Conservation (phyloP, 2,888 invertebrate genomes). For the Onchidella celtica region DNA sequence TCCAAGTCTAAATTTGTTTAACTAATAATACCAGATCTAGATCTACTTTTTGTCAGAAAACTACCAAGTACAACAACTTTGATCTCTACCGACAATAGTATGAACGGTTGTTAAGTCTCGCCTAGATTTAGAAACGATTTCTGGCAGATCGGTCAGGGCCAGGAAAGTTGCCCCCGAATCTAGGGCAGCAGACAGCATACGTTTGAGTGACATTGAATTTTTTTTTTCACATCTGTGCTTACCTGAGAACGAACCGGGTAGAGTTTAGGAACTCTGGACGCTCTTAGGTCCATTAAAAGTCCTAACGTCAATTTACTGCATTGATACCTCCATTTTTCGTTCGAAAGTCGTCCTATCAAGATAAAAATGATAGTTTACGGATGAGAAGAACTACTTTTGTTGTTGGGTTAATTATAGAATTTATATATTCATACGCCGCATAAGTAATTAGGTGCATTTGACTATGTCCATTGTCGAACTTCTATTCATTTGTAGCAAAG, state of each 20-base stretch:
- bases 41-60: too few species aligned
- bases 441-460: neutral
- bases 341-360: slow-evolving; percentile 19
- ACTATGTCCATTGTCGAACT: too few species aligned
- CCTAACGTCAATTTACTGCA: slow-evolving; percentile 62
- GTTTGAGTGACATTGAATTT: too few species aligned
- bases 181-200: neutral
- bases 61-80: too few species aligned
- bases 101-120: too few species aligned
- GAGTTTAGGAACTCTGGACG: slow-evolving; percentile 68
- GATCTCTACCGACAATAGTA: too few species aligned
- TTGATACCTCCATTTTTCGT: slow-evolving; percentile 57
- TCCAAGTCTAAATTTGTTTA: too few species aligned
- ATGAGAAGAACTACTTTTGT: slow-evolving; percentile 39
- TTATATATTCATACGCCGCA: slow-evolving; percentile 9
- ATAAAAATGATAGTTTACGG: slow-evolving; percentile 21
- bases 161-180: too few species aligned
- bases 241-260: slow-evolving; percentile 69
- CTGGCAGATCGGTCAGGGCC: too few species aligned
- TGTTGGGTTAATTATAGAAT: neutral
- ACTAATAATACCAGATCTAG: too few species aligned
- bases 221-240: slow-evolving; percentile 41
- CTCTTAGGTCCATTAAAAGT: slow-evolving; percentile 70
- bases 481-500: too few species aligned
- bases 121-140: too few species aligned